Evolutionary conservation across 1,140 invertebrate species (phyloP).

Genomic region (Drosophila equinoxialis): DNA sequence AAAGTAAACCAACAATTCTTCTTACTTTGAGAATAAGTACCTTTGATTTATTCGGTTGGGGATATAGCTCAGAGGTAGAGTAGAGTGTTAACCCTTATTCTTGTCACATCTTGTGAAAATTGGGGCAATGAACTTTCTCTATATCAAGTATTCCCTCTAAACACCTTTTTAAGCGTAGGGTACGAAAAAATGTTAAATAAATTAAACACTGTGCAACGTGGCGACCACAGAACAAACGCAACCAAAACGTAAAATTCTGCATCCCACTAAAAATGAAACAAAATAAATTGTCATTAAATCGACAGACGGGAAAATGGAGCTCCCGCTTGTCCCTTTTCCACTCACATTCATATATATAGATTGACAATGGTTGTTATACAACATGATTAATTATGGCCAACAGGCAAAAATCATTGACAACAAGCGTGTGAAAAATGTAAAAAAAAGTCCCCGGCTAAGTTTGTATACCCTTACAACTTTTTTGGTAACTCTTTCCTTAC

Average conservation of each 20-base stretch:
- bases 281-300: conserved; percentile 61
- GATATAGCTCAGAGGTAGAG: conserved; percentile 95
- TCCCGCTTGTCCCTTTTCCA: background rate
- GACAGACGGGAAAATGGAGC: conserved; percentile 22
- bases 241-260: background rate
- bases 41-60: background rate
- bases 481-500: no score
- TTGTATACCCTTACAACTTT: no score
- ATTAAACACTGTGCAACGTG: conserved; percentile 2
- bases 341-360: background rate
- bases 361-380: conserved; percentile 15
- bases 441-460: no score
- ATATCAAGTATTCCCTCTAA: background rate
- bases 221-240: conserved; percentile 4
- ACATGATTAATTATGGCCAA: conserved; percentile 52
- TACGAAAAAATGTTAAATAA: background rate
- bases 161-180: background rate
- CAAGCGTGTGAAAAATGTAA: conserved; percentile 4
- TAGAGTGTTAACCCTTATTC: no score
- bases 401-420: conserved; percentile 46
- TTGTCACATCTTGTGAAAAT: no score
- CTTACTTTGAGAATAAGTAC: no score
- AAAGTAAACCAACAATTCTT: no score
- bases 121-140: no score
- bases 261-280: conserved; percentile 17